Evolutionary conservation across 2,113 vertebrate genomes (phyloP).

Genomic region (Ursus arctos): DNA sequence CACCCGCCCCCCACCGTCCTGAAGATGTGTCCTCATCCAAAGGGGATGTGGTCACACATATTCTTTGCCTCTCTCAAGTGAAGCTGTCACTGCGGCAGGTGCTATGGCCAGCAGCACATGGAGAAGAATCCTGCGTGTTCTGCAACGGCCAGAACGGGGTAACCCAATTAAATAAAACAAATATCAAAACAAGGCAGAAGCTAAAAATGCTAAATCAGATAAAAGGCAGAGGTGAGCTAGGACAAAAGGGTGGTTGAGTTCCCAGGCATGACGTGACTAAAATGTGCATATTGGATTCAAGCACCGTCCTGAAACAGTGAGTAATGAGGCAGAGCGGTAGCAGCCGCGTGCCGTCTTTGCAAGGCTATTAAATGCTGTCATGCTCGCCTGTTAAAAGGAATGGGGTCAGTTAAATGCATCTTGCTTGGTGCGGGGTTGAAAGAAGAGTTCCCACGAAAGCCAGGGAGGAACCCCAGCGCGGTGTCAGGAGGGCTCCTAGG

Average conservation of each 20-base stretch:
- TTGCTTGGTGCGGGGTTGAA: neutral
- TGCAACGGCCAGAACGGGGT: neutral
- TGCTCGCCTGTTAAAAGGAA: constrained; percentile 46
- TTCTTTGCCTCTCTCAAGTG: neutral
- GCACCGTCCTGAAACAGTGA: constrained; percentile 25
- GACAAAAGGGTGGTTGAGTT: constrained; percentile 21
- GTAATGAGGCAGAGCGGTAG: constrained; percentile 46
- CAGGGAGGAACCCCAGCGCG: neutral
- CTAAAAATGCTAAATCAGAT: neutral
- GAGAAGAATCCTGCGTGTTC: constrained; percentile 13
- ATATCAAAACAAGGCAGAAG: constrained; percentile 2
- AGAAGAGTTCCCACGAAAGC: neutral
- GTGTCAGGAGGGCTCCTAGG: neutral
- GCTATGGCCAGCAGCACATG: neutral
- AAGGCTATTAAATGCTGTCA: constrained; percentile 39
- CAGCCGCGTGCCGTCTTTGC: neutral
- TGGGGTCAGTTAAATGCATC: constrained; percentile 39
- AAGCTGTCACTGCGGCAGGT: neutral
- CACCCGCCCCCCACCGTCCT: neutral
- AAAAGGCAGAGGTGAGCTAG: neutral
- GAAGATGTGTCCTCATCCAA: neutral
- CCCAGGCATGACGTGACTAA: neutral
- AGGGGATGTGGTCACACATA: neutral
- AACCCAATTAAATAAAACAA: constrained; percentile 25
- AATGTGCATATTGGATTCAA: neutral